A percentile compares a stretch with the other conserved stretches of the same genome.
These are phyloP conservation scores for Ceratitis capitata DNA, from an alignment of 1,140 invertebrate genomes.

Conservation along the genomic window DNA sequence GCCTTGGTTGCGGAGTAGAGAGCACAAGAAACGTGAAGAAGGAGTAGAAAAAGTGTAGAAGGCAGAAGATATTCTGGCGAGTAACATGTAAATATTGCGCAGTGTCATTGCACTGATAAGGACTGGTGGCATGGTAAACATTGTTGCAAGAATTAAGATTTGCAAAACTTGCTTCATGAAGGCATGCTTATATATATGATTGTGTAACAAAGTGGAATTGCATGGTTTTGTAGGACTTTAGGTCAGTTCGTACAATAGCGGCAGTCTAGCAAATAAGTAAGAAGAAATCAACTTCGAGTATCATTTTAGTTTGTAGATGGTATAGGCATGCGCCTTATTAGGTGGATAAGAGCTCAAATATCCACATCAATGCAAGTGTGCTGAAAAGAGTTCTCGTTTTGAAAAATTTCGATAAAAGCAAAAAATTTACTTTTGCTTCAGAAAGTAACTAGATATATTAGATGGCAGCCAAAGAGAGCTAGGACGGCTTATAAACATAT, in stretches of 20 bases:
- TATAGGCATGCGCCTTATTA: no score
- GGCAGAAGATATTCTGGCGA: not conserved
- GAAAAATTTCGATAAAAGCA: no score
- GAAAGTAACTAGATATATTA: no score
- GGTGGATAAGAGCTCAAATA: no score
- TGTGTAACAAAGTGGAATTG: not conserved
- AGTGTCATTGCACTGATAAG: constrained; percentile 26
- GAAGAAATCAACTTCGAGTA: no score
- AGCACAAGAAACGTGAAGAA: not conserved
- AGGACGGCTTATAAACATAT: no score
- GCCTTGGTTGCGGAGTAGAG: not conserved
- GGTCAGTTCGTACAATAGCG: not conserved
- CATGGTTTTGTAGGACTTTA: not conserved
- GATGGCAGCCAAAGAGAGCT: no score
- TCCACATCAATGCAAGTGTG: no score
- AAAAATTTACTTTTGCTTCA: no score
- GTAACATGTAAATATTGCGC: not conserved
- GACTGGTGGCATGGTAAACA: not conserved
- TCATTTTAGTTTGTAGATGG: no score
- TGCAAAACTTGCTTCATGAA: not conserved
- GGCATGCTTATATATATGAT: not conserved
- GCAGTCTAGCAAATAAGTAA: not conserved
- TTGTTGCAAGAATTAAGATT: not conserved
- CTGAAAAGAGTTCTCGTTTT: no score
- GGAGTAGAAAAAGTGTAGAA: not conserved